Conservation (phyloP, 2,888 invertebrate genomes). For the Drosophila stalkeri region DNA sequence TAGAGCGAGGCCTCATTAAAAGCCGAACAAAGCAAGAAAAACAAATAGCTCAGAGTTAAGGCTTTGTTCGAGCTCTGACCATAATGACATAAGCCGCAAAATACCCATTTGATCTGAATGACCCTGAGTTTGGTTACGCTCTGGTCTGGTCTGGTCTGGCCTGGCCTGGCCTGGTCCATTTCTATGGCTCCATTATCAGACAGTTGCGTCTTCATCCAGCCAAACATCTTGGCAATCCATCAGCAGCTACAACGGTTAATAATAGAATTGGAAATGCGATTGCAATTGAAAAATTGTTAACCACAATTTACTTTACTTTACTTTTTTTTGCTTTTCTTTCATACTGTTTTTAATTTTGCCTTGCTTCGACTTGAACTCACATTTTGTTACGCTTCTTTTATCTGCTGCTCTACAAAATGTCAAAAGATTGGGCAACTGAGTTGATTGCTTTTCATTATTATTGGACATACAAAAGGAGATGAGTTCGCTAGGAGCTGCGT, state of each 20-base stretch:
- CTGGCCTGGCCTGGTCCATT: constrained; percentile 12
- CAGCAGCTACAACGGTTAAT: constrained; percentile 59
- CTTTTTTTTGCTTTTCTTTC: constrained; percentile 5
- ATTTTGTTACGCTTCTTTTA: constrained; percentile 40
- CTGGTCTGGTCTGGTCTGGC: constrained; percentile 6
- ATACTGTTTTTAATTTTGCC: background rate
- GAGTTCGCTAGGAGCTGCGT: constrained; percentile 30
- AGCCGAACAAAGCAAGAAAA: constrained; percentile 22
- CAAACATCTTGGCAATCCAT: constrained; percentile 48
- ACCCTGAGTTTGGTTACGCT: constrained; percentile 56
- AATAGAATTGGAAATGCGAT: constrained; percentile 64
- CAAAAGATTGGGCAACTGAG: constrained; percentile 64
- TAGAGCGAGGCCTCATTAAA: constrained; percentile 63
- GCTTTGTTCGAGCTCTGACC: constrained; percentile 55
- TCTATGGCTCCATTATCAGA: constrained; percentile 20
- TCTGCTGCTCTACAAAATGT: constrained; percentile 58
- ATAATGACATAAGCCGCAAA: constrained; percentile 71
- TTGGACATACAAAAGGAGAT: constrained; percentile 44
- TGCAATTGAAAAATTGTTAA: constrained; percentile 72
- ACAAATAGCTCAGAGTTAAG: constrained; percentile 47
- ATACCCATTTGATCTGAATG: constrained; percentile 69
- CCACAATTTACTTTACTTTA: constrained; percentile 52
- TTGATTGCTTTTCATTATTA: constrained; percentile 36
- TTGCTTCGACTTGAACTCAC: background rate
- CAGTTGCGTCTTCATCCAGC: background rate